Evolutionary conservation across 2,888 invertebrate species (phyloP).

Genomic region (Odontomyia ornata): DNA sequence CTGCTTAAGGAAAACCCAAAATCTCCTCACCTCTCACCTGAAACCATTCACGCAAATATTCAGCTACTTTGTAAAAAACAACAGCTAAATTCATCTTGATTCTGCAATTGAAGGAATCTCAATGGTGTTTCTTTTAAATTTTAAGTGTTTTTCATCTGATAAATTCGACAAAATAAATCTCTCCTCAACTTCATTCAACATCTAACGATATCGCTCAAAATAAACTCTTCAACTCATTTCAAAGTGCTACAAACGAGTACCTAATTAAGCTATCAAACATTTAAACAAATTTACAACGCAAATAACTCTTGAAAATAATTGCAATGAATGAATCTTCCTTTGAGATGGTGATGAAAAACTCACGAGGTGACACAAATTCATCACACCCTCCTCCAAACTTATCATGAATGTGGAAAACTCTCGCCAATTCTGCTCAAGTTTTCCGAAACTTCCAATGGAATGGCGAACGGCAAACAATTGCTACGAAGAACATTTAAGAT

Average conservation of each 20-base stretch:
- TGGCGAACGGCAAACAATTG: conserved; percentile 17
- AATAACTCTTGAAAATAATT: conserved; percentile 37
- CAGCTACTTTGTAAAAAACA: no score
- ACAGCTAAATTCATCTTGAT: no score
- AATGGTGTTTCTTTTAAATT: no score
- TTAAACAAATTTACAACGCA: conserved; percentile 35
- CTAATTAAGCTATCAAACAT: conserved; percentile 43
- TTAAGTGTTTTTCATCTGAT: no score
- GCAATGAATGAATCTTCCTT: neutral
- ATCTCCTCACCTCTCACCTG: no score
- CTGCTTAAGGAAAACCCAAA: no score
- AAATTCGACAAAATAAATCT: no score
- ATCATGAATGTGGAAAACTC: neutral
- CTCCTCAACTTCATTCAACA: no score
- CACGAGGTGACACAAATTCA: conserved; percentile 5
- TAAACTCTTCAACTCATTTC: neutral
- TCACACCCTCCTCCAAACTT: neutral
- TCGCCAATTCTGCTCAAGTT: neutral
- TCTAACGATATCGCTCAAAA: no score
- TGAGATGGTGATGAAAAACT: neutral
- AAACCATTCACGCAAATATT: no score
- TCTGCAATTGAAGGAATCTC: no score
- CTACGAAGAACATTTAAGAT: neutral
- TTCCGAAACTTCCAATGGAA: neutral
- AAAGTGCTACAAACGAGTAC: conserved; percentile 6